Evolutionary conservation across 2,113 vertebrate genomes (phyloP).

Genomic region (Tylochromis polylepis): DNA sequence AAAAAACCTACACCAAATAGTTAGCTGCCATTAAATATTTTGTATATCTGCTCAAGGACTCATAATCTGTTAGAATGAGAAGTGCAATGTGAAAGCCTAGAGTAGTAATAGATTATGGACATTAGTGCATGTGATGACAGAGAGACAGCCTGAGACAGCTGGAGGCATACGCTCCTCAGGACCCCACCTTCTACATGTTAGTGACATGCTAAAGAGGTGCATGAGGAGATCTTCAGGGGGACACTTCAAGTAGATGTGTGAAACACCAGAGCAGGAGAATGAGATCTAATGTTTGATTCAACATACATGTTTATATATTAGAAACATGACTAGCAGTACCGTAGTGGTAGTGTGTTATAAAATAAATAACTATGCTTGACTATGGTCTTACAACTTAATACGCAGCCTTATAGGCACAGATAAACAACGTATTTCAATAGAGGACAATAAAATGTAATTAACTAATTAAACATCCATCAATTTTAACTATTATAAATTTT

Average conservation of each 20-base stretch:
- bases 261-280: not conserved
- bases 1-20: not conserved
- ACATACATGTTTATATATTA: not conserved
- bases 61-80: not conserved
- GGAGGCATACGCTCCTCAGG: slow-evolving; percentile 21
- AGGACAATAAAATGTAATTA: not conserved
- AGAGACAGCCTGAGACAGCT: slow-evolving; percentile 59
- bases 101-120: not conserved
- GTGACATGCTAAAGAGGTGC: slow-evolving; percentile 51
- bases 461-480: not conserved
- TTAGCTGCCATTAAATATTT: not conserved
- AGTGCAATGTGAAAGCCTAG: not conserved
- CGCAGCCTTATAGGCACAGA: not conserved
- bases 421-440: not conserved
- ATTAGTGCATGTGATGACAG: slow-evolving; percentile 48
- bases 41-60: not conserved
- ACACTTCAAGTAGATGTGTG: slow-evolving; percentile 1
- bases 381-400: not conserved
- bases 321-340: not conserved
- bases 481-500: not conserved
- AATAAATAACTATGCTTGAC: not conserved
- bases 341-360: not conserved
- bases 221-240: not conserved
- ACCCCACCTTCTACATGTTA: slow-evolving; percentile 26
- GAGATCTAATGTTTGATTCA: not conserved